Conservation (phyloP, 2,113 vertebrate genomes). For the Rana temporaria region DNA sequence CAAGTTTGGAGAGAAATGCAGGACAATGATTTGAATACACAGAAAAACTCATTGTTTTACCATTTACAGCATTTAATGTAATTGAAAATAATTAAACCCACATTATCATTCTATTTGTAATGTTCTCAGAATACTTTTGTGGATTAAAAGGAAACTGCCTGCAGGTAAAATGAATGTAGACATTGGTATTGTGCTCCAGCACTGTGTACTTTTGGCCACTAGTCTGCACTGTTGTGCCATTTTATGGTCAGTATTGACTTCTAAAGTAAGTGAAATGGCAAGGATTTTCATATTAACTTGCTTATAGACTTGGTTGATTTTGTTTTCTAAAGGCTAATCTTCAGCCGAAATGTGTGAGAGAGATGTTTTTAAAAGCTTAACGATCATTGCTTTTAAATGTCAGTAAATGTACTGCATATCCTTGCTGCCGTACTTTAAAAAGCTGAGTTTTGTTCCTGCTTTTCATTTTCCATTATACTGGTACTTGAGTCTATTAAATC, state of each 20-base stretch:
- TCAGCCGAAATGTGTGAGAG: constrained; percentile 2
- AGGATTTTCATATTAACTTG: background rate
- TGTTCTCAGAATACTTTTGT: background rate
- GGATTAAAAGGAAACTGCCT: background rate
- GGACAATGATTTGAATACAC: background rate
- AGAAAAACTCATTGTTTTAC: background rate
- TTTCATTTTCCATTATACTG: background rate
- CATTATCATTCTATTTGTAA: background rate
- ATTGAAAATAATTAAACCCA: constrained; percentile 3
- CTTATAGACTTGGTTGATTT: background rate
- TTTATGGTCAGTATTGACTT: too few relatives aligned
- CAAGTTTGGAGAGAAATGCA: too few relatives aligned
- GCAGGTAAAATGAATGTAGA: background rate
- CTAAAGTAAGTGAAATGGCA: background rate
- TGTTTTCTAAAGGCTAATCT: background rate
- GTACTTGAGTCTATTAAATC: background rate
- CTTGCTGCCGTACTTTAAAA: background rate
- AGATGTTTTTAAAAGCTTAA: constrained; percentile 11
- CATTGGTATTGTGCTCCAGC: background rate
- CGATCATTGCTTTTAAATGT: background rate
- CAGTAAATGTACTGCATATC: background rate
- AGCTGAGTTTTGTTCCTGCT: background rate
- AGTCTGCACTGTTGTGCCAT: constrained; percentile 42
- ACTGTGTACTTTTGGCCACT: constrained; percentile 1
- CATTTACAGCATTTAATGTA: background rate